Conservation (phyloP, 2,113 vertebrate species). For the Phaetusa simplex region DNA sequence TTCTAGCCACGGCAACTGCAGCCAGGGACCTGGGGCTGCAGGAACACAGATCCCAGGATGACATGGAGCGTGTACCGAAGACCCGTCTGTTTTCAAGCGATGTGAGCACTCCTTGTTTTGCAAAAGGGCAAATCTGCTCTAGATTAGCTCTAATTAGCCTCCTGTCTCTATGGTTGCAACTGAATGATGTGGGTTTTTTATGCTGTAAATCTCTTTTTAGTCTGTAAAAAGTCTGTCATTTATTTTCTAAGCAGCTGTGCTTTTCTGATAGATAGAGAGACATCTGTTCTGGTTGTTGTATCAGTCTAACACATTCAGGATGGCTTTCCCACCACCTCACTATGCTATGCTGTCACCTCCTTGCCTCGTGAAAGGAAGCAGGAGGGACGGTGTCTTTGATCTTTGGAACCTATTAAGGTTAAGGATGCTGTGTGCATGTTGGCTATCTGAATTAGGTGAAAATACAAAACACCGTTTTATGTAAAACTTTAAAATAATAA, state of each 20-base stretch:
- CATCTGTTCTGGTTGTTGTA: conserved; percentile 17
- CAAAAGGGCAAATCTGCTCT: conserved; percentile 28
- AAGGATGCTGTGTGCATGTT: background rate
- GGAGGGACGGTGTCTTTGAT: background rate
- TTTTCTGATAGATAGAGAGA: background rate
- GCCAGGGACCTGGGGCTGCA: background rate
- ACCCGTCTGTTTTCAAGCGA: background rate
- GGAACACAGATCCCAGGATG: background rate
- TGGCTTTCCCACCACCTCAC: background rate
- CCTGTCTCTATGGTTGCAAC: conserved; percentile 24
- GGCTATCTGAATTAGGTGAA: background rate
- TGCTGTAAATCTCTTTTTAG: conserved; percentile 25
- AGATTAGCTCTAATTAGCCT: conserved; percentile 42
- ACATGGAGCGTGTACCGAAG: background rate
- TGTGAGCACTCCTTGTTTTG: background rate
- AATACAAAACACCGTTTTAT: background rate
- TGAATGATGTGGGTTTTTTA: background rate
- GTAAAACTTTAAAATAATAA: background rate
- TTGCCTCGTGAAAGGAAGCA: background rate
- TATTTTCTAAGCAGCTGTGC: conserved; percentile 50
- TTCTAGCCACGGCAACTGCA: background rate
- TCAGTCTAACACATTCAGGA: background rate
- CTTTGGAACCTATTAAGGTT: background rate
- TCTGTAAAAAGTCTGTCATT: conserved; percentile 19
- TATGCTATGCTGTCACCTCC: background rate